A percentile compares a stretch with the other conserved stretches of the same genome.
phyloP scores from a whole-genome alignment of 2,888 invertebrate species.

The Uloborus plumipes region DNA sequence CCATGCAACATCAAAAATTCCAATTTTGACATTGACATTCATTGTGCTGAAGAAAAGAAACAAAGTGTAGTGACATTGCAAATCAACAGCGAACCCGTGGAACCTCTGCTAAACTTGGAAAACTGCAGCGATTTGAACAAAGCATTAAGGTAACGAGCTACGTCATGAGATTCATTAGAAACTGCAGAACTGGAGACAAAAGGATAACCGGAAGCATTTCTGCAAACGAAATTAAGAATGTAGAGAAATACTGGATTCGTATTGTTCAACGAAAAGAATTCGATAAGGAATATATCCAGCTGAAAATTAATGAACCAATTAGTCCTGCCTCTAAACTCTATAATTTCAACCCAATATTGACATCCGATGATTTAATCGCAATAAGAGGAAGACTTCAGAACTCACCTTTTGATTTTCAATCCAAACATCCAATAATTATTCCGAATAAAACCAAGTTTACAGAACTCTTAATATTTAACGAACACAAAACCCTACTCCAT shows the following conservation, averaged over 20 bases:
- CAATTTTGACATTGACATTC: not conserved
- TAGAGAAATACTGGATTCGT: not conserved
- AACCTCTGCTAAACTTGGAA: not conserved
- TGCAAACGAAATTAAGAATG: too few relatives aligned
- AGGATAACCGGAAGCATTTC: too few relatives aligned
- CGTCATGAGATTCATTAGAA: not conserved
- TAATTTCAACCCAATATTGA: too few relatives aligned
- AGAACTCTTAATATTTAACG: constrained; percentile 6
- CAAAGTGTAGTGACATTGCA: too few relatives aligned
- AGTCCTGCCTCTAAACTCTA: too few relatives aligned
- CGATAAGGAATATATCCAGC: too few relatives aligned
- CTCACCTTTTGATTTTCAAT: not conserved
- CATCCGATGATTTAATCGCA: too few relatives aligned
- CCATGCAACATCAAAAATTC: not conserved
- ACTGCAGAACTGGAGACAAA: not conserved
- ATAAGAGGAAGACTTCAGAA: not conserved
- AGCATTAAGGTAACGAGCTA: not conserved
- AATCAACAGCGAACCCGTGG: not conserved
- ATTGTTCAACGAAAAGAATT: not conserved
- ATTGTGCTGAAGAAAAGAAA: not conserved
- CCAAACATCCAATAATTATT: not conserved
- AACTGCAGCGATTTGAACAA: constrained; percentile 3
- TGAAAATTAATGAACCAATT: too few relatives aligned
- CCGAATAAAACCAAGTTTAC: constrained; percentile 10
- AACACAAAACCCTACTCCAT: not conserved